A percentile compares a stretch with the other conserved stretches of the same genome.
phyloP scores from a whole-genome alignment of 2,113 vertebrate species.

The Noctilio leporinus region DNA sequence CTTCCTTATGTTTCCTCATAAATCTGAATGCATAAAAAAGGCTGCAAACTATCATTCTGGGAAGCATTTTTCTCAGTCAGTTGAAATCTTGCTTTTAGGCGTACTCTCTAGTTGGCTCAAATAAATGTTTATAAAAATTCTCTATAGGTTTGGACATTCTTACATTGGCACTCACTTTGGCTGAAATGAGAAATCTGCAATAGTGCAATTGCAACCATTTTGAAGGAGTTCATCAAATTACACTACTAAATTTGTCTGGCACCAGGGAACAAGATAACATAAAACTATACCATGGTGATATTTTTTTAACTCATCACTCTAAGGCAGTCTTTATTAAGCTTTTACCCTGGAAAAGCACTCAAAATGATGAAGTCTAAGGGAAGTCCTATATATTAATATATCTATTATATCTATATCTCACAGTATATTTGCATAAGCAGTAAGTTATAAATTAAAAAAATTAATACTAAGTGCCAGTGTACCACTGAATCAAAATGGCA shows the following conservation, averaged over 20 bases:
- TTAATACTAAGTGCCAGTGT: background rate
- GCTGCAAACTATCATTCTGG: background rate
- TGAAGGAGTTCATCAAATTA: background rate
- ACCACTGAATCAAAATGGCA: background rate
- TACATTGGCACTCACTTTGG: background rate
- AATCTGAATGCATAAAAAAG: background rate
- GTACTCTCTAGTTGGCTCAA: background rate
- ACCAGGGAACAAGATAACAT: background rate
- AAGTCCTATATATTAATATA: background rate
- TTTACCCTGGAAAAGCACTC: background rate
- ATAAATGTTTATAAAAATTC: background rate
- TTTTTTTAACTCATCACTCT: background rate
- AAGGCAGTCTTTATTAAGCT: background rate
- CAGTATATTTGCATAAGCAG: background rate
- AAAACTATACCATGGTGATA: background rate
- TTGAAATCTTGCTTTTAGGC: background rate
- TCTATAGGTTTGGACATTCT: background rate
- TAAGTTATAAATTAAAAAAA: background rate
- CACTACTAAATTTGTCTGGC: background rate
- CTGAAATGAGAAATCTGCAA: background rate
- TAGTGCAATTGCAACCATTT: background rate
- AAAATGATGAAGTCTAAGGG: background rate
- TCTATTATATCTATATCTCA: background rate
- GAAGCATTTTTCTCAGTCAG: background rate
- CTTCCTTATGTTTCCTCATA: background rate